A percentile compares a stretch with the other conserved stretches of the same genome.
These are phyloP conservation scores for Diprion similis DNA, from an alignment of 1,140 invertebrate species.

Conservation along the genomic window DNA sequence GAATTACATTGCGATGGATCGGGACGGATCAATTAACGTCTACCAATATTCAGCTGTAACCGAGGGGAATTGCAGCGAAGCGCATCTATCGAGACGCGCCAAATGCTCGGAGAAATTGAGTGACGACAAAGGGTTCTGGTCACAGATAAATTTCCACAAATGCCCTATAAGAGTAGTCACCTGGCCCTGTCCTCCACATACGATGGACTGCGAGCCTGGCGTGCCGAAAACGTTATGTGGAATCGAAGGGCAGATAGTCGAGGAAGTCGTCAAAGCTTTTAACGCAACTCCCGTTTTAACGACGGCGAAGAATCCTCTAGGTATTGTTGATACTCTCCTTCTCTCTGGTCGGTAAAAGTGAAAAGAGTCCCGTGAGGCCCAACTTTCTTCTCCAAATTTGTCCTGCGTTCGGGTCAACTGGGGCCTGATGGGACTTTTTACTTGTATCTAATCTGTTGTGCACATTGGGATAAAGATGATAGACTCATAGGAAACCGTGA, in stretches of 20 bases:
- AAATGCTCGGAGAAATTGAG: not conserved
- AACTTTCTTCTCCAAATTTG: not conserved
- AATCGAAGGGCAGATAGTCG: not conserved
- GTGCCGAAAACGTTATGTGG: not conserved
- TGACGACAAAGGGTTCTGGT: not conserved
- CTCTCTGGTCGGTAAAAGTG: no score
- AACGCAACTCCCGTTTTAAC: not conserved
- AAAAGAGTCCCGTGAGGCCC: not conserved
- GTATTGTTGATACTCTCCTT: no score
- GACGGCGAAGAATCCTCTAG: not conserved
- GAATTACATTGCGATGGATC: not conserved
- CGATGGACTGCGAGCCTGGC: not conserved
- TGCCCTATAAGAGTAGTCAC: not conserved
- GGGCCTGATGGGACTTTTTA: not conserved
- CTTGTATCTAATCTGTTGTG: no score
- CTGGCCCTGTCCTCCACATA: not conserved
- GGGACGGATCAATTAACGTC: not conserved
- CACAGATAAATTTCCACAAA: not conserved
- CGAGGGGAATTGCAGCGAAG: not conserved
- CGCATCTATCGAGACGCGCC: not conserved
- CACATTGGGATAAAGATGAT: no score
- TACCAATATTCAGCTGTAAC: not conserved
- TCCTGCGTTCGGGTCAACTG: no score
- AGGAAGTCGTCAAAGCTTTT: not conserved
- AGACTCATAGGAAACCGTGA: no score